Percentiles rank a stretch among this genome's conserved stretches.
Conservation (phyloP, 2,888 invertebrate genomes). For the Capitulum mitella region DNA sequence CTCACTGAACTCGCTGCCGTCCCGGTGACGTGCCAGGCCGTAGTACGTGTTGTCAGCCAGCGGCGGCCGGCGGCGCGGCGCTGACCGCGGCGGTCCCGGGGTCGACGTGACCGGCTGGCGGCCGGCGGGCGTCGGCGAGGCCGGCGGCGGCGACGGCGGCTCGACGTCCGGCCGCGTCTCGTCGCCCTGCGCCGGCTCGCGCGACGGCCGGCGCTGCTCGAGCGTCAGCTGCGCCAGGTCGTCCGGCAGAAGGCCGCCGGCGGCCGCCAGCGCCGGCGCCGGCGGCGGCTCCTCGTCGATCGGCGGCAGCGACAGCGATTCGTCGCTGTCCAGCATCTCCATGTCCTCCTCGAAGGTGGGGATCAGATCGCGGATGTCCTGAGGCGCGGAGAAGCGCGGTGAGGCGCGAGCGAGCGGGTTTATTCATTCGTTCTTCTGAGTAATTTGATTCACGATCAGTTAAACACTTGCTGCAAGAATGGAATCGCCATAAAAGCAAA, state of each 20-base stretch:
- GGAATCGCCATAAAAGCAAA: too few species aligned
- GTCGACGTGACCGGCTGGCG: background rate
- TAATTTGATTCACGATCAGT: too few species aligned
- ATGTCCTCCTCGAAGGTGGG: conserved; percentile 23
- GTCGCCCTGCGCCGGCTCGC: conserved; percentile 15
- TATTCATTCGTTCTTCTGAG: too few species aligned
- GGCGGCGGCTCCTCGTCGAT: background rate
- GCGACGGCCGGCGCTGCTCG: background rate
- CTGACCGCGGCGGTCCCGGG: background rate
- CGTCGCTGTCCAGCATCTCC: conserved; percentile 17
- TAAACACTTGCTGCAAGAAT: too few species aligned
- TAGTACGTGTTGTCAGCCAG: conserved; percentile 19
- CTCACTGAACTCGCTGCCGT: conserved; percentile 25
- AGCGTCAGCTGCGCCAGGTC: background rate
- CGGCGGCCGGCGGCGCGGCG: background rate
- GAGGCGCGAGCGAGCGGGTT: too few species aligned
- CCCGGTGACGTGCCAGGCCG: conserved; percentile 17
- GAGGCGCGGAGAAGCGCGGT: too few species aligned
- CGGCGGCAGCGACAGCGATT: conserved; percentile 15
- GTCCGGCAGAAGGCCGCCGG: too few species aligned
- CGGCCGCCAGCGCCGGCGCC: background rate
- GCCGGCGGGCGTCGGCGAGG: background rate
- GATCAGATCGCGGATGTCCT: conserved; percentile 9
- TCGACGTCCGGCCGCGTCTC: background rate
- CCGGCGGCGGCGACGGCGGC: background rate